Evolutionary conservation across 2,888 invertebrate genomes (phyloP).

Genomic region (Agrotis ipsilon): DNA sequence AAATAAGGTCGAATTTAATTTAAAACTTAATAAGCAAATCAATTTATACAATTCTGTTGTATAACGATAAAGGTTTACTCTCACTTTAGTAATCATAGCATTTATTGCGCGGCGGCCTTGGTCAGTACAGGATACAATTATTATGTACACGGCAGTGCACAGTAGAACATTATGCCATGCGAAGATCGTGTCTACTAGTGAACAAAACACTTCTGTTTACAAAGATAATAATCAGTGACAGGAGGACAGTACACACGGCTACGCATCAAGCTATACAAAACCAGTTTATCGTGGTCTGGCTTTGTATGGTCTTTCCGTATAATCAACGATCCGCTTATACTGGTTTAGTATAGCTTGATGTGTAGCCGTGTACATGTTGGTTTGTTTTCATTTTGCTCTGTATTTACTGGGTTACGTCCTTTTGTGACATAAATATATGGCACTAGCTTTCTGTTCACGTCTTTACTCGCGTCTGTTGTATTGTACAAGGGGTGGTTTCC

Average conservation of each 20-base stretch:
- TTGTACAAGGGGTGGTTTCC: too few species aligned
- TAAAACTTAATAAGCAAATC: neutral
- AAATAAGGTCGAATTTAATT: conserved; percentile 12
- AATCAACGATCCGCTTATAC: too few species aligned
- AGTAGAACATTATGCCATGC: conserved; percentile 43
- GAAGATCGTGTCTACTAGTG: conserved; percentile 39
- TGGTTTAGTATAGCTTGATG: too few species aligned
- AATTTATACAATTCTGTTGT: conserved; percentile 14
- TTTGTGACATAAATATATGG: neutral
- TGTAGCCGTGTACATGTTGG: too few species aligned
- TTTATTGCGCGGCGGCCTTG: conserved; percentile 55
- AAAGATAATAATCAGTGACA: conserved; percentile 19
- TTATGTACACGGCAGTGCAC: conserved; percentile 37
- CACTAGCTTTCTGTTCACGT: too few species aligned
- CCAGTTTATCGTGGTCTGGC: too few species aligned
- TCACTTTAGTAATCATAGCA: conserved; percentile 46
- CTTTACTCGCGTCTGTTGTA: too few species aligned
- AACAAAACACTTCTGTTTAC: conserved; percentile 28
- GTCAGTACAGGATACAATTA: conserved; percentile 59
- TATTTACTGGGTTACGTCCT: neutral
- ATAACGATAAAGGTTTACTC: conserved; percentile 43
- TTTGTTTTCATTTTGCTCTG: conserved; percentile 23
- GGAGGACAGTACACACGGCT: conserved; percentile 2
- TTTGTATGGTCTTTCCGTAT: too few species aligned
- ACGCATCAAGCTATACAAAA: too few species aligned